Conservation (phyloP, 2,797 vertebrate genomes). For the Xerus rutilus region DNA sequence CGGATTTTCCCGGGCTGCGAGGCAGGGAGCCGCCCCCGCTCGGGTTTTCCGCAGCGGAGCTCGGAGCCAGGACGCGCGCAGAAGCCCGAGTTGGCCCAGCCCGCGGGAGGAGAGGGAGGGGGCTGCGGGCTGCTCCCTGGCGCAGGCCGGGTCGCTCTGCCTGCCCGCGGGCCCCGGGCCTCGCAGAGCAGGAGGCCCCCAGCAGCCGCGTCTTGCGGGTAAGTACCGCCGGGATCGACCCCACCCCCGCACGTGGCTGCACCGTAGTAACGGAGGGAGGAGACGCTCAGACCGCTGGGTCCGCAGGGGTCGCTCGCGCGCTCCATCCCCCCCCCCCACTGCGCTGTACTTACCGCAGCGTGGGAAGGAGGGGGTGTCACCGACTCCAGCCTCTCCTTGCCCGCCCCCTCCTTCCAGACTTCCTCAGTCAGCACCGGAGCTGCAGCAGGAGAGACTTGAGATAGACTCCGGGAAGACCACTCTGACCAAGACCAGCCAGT, state of each 20-base stretch:
- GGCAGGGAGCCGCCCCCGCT: constrained; percentile 77
- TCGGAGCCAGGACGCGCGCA: constrained; percentile 77
- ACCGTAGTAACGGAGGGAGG: constrained; percentile 28
- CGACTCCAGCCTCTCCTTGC: constrained; percentile 63
- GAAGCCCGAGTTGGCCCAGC: constrained; percentile 56
- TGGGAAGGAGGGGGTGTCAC: constrained; percentile 64
- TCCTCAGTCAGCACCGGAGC: constrained; percentile 62
- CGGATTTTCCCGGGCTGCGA: constrained; percentile 75
- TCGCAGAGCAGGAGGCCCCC: not conserved
- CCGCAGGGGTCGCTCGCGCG: constrained; percentile 37
- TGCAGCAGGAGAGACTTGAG: constrained; percentile 78
- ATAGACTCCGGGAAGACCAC: constrained; percentile 68
- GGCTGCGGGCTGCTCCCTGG: constrained; percentile 13
- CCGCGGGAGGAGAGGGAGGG: constrained; percentile 60
- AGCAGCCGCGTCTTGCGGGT: constrained; percentile 57
- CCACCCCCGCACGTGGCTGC: constrained; percentile 76
- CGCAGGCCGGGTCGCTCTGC: constrained; percentile 55
- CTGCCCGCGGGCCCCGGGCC: not conserved
- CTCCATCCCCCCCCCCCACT: constrained; percentile 19
- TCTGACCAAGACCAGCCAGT: constrained; percentile 5
- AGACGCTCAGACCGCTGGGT: not conserved
- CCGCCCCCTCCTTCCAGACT: constrained; percentile 72
- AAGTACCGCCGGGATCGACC: constrained; percentile 57
- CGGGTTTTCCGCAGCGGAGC: constrained; percentile 83
- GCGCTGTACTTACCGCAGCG: constrained; percentile 72